Percentiles rank a stretch among this genome's conserved stretches.
Conservation (phyloP, 2,113 vertebrate genomes). For the Aspiorhynchus laticeps region DNA sequence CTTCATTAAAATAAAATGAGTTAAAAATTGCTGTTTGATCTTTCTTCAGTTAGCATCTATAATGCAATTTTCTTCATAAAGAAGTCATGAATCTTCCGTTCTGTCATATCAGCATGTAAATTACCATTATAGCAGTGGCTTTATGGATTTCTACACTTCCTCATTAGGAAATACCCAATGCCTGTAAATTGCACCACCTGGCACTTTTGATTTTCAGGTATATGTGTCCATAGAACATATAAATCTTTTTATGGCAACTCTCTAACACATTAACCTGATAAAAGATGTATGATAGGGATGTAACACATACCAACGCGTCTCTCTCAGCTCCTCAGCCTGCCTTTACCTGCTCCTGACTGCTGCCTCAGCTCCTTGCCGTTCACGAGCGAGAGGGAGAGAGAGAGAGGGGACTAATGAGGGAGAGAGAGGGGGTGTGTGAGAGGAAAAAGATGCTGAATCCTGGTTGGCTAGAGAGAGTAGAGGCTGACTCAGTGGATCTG, state of each 20-base stretch:
- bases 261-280: conserved; percentile 41
- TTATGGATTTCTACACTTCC: conserved; percentile 17
- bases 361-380: conserved; percentile 48
- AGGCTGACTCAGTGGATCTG: conserved; percentile 70
- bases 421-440: conserved; percentile 27
- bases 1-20: conserved; percentile 34
- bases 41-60: conserved; percentile 1
- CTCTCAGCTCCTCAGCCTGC: neutral
- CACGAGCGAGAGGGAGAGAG: neutral
- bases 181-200: neutral
- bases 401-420: conserved; percentile 18
- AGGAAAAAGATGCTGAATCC: conserved; percentile 64
- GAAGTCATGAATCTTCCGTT: conserved; percentile 19
- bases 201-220: neutral
- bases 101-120: neutral
- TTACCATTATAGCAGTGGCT: neutral
- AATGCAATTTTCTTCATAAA: conserved; percentile 43
- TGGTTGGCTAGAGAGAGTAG: conserved; percentile 61
- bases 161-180: neutral
- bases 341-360: conserved; percentile 40
- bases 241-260: conserved; percentile 31
- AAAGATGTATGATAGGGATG: conserved; percentile 52
- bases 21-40: conserved; percentile 43
- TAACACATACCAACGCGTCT: conserved; percentile 24
- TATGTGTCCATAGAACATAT: conserved; percentile 17